These are phyloP conservation scores for Hemiprocne comata DNA, from an alignment of 2,113 vertebrate species.

Conservation along the genomic window DNA sequence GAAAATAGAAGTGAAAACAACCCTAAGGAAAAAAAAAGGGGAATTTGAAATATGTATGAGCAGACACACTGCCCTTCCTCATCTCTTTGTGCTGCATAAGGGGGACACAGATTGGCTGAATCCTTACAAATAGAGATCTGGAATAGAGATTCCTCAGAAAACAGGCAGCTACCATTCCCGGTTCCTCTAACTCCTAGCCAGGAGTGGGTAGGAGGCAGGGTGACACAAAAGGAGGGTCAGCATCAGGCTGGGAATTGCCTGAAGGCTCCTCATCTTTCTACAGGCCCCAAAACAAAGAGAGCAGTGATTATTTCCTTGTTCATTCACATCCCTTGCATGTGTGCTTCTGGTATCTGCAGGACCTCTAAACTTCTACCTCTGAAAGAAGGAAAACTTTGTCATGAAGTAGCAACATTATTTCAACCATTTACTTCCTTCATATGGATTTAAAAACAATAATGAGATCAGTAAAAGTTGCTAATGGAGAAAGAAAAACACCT, in stretches of 20 bases:
- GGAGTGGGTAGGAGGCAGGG: not conserved
- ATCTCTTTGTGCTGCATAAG: slow-evolving; percentile 5
- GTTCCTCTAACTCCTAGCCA: not conserved
- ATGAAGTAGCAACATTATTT: not conserved
- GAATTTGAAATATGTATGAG: slow-evolving; percentile 6
- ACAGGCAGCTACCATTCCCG: not conserved
- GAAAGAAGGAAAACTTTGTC: not conserved
- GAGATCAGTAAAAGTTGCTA: not conserved
- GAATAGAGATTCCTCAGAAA: not conserved
- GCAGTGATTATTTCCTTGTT: not conserved
- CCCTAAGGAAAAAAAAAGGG: not conserved
- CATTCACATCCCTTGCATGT: not conserved
- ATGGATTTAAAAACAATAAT: not conserved
- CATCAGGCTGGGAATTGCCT: not conserved
- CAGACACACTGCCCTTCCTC: not conserved
- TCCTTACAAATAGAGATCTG: not conserved
- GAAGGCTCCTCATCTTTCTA: not conserved
- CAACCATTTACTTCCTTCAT: not conserved
- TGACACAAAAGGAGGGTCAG: not conserved
- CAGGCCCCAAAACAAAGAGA: not conserved
- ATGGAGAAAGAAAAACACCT: not conserved
- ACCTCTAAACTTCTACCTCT: not conserved
- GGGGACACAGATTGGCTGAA: not conserved
- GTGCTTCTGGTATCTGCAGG: not conserved
- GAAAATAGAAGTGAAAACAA: slow-evolving; percentile 33